Conservation (phyloP, 2,888 invertebrate species). For the Syritta pipiens region DNA sequence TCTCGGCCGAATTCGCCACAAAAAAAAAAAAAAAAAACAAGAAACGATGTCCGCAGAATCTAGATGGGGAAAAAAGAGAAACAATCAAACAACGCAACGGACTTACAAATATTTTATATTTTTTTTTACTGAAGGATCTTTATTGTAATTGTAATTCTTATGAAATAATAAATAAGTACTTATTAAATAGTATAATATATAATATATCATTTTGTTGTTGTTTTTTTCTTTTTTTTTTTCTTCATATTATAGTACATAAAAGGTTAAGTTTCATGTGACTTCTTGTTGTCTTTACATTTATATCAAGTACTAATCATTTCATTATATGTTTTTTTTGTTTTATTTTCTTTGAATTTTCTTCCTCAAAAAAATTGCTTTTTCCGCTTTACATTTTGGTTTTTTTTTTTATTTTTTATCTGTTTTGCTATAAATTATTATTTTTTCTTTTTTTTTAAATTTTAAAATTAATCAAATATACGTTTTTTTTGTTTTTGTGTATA, state of each 20-base stretch:
- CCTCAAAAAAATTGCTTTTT: slow-evolving; percentile 22
- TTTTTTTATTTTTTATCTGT: not conserved
- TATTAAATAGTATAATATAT: slow-evolving; percentile 63
- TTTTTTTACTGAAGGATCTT: slow-evolving; percentile 67
- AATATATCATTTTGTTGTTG: slow-evolving; percentile 32
- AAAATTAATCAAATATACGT: slow-evolving; percentile 15
- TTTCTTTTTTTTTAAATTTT: slow-evolving; percentile 14
- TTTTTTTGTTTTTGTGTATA: not conserved
- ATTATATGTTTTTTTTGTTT: too few relatives aligned
- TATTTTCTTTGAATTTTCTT: slow-evolving; percentile 41
- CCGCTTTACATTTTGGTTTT: not conserved
- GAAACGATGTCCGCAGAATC: too few relatives aligned
- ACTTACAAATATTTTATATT: slow-evolving; percentile 29
- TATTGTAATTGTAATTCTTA: slow-evolving; percentile 67
- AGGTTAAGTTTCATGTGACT: slow-evolving; percentile 46
- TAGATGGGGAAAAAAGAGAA: too few relatives aligned
- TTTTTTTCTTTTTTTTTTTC: slow-evolving; percentile 19
- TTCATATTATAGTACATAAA: slow-evolving; percentile 58
- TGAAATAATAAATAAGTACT: slow-evolving; percentile 69
- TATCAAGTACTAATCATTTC: slow-evolving; percentile 35
- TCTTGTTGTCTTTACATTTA: slow-evolving; percentile 14
- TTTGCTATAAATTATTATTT: not conserved
- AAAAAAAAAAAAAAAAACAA: too few relatives aligned
- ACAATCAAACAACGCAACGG: too few relatives aligned
- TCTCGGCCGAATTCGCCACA: too few relatives aligned